Evolutionary conservation across 2,888 invertebrate genomes (phyloP).

Genomic region (Caenorhabditis becei): DNA sequence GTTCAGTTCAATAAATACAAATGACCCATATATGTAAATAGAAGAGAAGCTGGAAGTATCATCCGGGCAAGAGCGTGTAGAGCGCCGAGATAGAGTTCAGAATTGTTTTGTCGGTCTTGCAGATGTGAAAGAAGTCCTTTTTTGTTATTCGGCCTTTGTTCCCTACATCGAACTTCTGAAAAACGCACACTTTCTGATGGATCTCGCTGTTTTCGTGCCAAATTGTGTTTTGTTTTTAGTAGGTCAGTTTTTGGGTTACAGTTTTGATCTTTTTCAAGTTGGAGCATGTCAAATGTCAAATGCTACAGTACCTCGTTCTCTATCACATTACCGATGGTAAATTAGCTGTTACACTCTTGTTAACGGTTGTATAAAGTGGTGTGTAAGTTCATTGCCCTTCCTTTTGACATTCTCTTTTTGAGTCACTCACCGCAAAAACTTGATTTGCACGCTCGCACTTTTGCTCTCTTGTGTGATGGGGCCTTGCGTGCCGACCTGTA

Average conservation of each 20-base stretch:
- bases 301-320: not conserved
- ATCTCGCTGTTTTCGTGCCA: too few species aligned
- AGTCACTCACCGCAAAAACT: conserved; percentile 67
- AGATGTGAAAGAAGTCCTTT: conserved; percentile 74
- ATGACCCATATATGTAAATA: conserved; percentile 13
- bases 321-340: not conserved
- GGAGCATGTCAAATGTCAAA: not conserved
- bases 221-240: not conserved
- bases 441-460: conserved; percentile 66
- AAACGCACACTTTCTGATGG: not conserved
- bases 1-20: conserved; percentile 14
- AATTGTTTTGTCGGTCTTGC: conserved; percentile 73
- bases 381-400: not conserved
- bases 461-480: conserved; percentile 69
- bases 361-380: not conserved
- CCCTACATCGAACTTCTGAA: conserved; percentile 77
- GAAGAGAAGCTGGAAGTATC: not conserved
- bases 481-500: conserved; percentile 71
- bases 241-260: not conserved
- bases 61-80: conserved; percentile 74
- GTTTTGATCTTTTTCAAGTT: not conserved
- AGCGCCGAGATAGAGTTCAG: conserved; percentile 73
- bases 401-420: not conserved
- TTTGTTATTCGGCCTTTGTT: conserved; percentile 74
- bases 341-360: not conserved